Evolutionary conservation across 2,888 invertebrate genomes (phyloP).

Genomic region (Physocephala rufipes): DNA sequence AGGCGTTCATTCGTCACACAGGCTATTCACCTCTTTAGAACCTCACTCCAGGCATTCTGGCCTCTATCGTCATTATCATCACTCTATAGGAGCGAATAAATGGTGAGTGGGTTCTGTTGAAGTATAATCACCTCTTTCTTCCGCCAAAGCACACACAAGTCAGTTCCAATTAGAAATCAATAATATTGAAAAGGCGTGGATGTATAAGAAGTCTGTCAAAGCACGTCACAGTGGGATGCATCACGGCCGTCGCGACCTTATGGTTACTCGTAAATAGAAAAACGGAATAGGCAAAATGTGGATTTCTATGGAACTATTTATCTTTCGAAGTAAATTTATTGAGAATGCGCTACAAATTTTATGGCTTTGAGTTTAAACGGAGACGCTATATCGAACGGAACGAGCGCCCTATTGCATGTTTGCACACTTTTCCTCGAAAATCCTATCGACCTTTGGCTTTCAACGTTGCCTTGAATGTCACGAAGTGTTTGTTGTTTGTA

Average conservation of each 20-base stretch:
- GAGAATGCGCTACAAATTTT: conserved; percentile 17
- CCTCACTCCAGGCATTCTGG: too few relatives aligned
- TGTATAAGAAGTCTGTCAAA: background rate
- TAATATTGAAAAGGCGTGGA: conserved; percentile 44
- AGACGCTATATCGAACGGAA: too few relatives aligned
- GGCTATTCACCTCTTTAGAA: too few relatives aligned
- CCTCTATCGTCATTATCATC: too few relatives aligned
- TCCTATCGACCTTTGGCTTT: background rate
- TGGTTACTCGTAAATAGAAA: background rate
- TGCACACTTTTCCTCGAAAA: background rate
- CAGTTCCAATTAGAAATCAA: conserved; percentile 59
- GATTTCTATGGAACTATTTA: conserved; percentile 21
- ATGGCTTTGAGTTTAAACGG: background rate
- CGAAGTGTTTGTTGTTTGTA: background rate
- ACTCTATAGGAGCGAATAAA: too few relatives aligned
- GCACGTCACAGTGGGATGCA: background rate
- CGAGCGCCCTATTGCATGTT: background rate
- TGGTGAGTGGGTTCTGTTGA: too few relatives aligned
- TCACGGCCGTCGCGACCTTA: background rate
- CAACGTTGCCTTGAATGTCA: background rate
- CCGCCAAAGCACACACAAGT: conserved; percentile 44
- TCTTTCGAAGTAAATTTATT: conserved; percentile 28
- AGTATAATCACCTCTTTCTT: background rate
- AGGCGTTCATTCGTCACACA: background rate
- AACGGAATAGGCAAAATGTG: background rate